Evolutionary conservation across 2,113 vertebrate species (phyloP), one percentile per base, ranked within the genome.

Genomic region (Pangasianodon hypophthalmus): DNA sequence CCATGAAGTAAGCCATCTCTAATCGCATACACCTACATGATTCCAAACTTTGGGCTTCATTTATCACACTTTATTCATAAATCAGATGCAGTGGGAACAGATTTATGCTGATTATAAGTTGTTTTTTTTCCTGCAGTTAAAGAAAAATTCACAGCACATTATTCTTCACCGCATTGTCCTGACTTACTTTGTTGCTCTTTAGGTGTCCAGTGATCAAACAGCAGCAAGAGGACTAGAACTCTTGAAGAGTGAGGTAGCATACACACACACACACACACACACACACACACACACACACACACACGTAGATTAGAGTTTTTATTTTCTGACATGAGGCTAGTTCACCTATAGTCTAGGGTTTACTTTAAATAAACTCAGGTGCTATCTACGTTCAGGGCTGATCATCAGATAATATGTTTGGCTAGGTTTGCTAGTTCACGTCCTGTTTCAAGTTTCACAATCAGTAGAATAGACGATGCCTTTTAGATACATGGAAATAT

Each of bases 211-310:
- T 44, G 73, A 92, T 90, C 84, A 58, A 26, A 81, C 85, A 6
- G 48, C 82, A 18, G 85, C 62, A 46, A 89, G 83, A 84, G 88
- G 91, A 79, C 86, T 86, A 41, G 73, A 90, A 44, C 71, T 92
- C 46, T 92, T 94, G 73, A 93, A 93, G 86, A 73, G 58, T 88
- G 93, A 95, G 94, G 93, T 94, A 88, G 8, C 48, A 46, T n/a
- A 84, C 56, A 46, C 44, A 87, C 1, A n/a, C 37, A 29, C 54
- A 7, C 37, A 37, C 44, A 87, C 52, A 87, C 32, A 44, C 37
- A 29, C 6, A 11, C n/a, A 37, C 58, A 46, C 44, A 87, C 1
- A n/a, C n/a, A 29, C 54, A 5, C 37, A 37, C 29, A 87, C 50
- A 87, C n/a, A 56, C 32, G 13, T 3, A 11, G 29, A 32, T 48